These are phyloP conservation scores for Zoanthus solanderi DNA, from an alignment of 92 coral and sea anemone species.

Conservation along the genomic window DNA sequence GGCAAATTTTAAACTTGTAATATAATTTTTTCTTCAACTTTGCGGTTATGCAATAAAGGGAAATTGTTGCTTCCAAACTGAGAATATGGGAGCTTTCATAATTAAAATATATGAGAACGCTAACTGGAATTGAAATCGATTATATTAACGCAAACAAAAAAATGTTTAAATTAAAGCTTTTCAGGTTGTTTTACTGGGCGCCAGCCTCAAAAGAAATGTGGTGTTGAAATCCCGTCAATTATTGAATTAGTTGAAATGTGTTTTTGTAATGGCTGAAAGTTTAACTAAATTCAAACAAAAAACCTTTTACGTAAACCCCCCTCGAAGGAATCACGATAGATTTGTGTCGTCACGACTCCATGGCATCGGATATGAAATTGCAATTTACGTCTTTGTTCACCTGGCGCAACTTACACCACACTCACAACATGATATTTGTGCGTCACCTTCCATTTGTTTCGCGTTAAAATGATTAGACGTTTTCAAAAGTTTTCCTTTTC, in stretches of 20 bases:
- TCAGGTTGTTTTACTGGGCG: not conserved
- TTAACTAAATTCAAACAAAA: not conserved
- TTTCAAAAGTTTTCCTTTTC: not conserved
- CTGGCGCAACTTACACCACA: not conserved
- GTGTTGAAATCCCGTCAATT: not conserved
- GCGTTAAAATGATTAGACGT: not conserved
- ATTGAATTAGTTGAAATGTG: conserved; percentile 1
- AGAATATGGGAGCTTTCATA: conserved; percentile 8
- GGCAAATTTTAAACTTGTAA: not conserved
- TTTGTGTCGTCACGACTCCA: not conserved
- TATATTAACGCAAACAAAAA: not conserved
- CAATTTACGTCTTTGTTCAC: not conserved
- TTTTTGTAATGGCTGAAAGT: not conserved
- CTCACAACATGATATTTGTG: not conserved
- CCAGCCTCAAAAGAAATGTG: not conserved
- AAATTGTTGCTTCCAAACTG: conserved; percentile 15
- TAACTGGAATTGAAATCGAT: not conserved
- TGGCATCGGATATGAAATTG: not conserved
- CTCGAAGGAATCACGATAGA: not conserved
- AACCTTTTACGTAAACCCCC: not conserved
- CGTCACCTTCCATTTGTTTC: not conserved
- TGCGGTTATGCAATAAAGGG: conserved; percentile 10
- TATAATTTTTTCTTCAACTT: conserved; percentile 1
- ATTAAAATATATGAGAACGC: conserved; percentile 22
- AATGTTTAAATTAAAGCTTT: not conserved